Evolutionary conservation across 2,888 invertebrate genomes (phyloP), one percentile per base, ranked within the genome.

Genomic region (Trissolcus japonicus): DNA sequence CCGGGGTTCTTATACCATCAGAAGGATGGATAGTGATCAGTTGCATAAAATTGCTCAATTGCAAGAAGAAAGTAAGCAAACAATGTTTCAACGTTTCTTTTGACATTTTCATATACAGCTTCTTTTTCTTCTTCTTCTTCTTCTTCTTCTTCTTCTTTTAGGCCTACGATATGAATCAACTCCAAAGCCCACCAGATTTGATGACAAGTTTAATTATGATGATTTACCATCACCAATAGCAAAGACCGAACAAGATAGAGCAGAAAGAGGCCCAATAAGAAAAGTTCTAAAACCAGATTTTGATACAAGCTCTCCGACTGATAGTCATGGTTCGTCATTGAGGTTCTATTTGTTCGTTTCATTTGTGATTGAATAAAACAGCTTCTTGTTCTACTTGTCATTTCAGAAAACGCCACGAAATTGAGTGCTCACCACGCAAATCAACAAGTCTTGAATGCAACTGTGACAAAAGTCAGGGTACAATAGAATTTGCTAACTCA

Each of bases 191-290:
- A 79, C 72, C 13, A 83, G 79, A 51, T 19, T 11, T 56, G 66
- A 66, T 2, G 48, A 51, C 9, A 51, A 51, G 9, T 75, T 75
- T 9, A 51, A 55, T 19, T 17, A 14, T 46, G 9, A 78, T 74
- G 79, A 86, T 81, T 80, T 87, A 59, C 86, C 86, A 3, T 88
- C 87, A 9, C 88, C 88, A 6, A 89, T 88, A 65, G 53, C 80
- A 6, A 89, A 86, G 63, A 82, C 82, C 55, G 79, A 72, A 6
- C 13, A 53, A 16, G 67, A 61, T 59, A 60, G 11, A 77, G 74
- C 56, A 48, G 55, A 48, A 21, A 59, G 21, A 48, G 43, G 43
- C 7, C 43, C 17, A 3, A 16, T 17, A 6, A 66, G 48, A 40
- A 60, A 66, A 60, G n/a, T 53, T 2, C 16, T 59, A 48, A 9